These are phyloP conservation scores for Ptychochromis oligacanthus DNA, from an alignment of 2,113 vertebrate species.

Conservation along the genomic window DNA sequence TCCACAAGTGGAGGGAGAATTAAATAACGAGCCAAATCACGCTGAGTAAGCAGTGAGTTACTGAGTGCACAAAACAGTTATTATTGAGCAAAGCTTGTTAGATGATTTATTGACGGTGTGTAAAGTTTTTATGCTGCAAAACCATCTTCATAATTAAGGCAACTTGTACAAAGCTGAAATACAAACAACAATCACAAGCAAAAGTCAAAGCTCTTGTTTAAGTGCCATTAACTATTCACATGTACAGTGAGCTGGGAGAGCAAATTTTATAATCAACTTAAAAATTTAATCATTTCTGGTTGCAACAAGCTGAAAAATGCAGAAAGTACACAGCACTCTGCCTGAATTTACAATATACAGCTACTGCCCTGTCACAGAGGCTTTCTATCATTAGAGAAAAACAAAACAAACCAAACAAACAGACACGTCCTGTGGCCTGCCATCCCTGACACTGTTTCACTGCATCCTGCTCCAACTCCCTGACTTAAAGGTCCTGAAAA, in stretches of 20 bases:
- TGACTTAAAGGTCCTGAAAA: conserved; percentile 12
- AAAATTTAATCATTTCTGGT: neutral
- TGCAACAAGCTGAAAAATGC: neutral
- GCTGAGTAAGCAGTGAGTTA: neutral
- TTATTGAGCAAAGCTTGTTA: neutral
- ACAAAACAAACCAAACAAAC: too few relatives aligned
- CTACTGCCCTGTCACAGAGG: conserved; percentile 2
- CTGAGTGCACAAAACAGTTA: neutral
- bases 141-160: conserved; percentile 54
- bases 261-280: conserved; percentile 10
- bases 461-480: neutral
- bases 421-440: conserved; percentile 11
- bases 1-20: neutral
- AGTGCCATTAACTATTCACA: conserved; percentile 25
- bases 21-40: neutral
- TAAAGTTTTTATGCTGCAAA: conserved; percentile 53
- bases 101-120: neutral
- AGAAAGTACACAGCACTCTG: conserved; percentile 10
- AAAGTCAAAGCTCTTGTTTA: conserved; percentile 32
- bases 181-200: conserved; percentile 47
- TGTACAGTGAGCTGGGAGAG: conserved; percentile 23
- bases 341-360: conserved; percentile 9
- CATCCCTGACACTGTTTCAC: neutral
- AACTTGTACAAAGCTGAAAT: conserved; percentile 53
- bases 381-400: conserved; percentile 23